Evolutionary conservation across 1,140 invertebrate species (phyloP).

Genomic region (Drosophila mojavensis): DNA sequence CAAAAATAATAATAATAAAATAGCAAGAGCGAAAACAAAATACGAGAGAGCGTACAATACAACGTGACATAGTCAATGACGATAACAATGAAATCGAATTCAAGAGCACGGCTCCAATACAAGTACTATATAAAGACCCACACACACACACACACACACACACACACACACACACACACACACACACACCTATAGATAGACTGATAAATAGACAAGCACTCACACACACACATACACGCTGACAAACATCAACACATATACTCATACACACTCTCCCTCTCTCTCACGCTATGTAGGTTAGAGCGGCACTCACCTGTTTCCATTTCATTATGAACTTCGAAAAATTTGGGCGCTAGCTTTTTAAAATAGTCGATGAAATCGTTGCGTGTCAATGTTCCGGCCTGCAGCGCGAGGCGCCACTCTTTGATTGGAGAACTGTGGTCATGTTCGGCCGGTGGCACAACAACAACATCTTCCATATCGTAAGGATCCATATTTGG

Average conservation of each 20-base stretch:
- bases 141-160: slow-evolving; percentile 1
- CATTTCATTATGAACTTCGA: slow-evolving; percentile 64
- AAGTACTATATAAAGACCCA: slow-evolving; percentile 8
- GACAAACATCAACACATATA: background rate
- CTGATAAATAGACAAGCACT: background rate
- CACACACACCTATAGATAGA: background rate
- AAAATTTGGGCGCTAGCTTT: slow-evolving; percentile 72
- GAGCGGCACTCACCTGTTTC: slow-evolving; percentile 65
- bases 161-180: background rate
- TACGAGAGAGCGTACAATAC: background rate
- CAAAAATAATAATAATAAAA: slow-evolving; percentile 5
- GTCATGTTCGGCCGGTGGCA: slow-evolving; percentile 59
- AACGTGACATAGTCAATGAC: slow-evolving; percentile 30
- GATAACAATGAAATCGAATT: slow-evolving; percentile 17
- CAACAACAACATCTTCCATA: slow-evolving; percentile 81
- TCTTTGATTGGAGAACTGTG: slow-evolving; percentile 73
- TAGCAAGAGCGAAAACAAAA: slow-evolving; percentile 2
- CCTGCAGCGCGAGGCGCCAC: slow-evolving; percentile 74
- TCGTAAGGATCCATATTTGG: slow-evolving; percentile 77
- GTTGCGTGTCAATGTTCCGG: slow-evolving; percentile 62
- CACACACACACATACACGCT: background rate
- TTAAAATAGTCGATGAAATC: slow-evolving; percentile 77
- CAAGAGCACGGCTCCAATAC: slow-evolving; percentile 26
- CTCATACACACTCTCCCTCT: background rate
- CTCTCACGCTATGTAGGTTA: background rate